A percentile compares a stretch with the other conserved stretches of the same genome.
Conservation (phyloP, 2,797 vertebrate species). For the Chelonia mydas region DNA sequence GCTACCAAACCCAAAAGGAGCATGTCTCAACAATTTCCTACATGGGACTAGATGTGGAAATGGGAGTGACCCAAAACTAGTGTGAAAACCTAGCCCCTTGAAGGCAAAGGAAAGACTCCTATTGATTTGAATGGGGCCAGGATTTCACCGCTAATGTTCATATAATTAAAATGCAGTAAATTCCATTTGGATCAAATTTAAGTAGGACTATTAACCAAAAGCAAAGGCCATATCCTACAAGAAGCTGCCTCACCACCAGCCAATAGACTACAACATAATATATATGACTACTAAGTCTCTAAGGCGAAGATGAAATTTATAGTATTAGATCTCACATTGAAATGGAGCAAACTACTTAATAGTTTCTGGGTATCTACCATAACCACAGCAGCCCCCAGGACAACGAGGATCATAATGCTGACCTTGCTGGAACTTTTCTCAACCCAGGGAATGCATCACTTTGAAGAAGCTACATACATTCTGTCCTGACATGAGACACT, state of each 20-base stretch:
- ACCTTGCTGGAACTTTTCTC: neutral
- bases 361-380: neutral
- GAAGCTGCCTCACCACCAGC: neutral
- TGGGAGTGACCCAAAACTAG: fast-evolving
- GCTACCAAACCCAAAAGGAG: neutral
- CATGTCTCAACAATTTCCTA: neutral
- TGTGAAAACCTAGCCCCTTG: neutral
- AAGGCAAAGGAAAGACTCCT: neutral
- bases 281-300: neutral
- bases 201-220: neutral
- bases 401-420: neutral
- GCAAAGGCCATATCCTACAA: neutral
- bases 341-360: fast-evolving
- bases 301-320: neutral
- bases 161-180: neutral
- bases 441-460: neutral
- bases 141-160: neutral
- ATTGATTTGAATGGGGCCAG: fast-evolving
- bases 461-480: neutral
- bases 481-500: neutral
- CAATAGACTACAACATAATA: fast-evolving
- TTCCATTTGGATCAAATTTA: fast-evolving
- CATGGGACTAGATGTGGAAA: neutral
- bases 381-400: neutral
- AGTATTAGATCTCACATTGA: neutral